Conservation (phyloP, 2,797 vertebrate genomes). For the Manis pentadactyla region DNA sequence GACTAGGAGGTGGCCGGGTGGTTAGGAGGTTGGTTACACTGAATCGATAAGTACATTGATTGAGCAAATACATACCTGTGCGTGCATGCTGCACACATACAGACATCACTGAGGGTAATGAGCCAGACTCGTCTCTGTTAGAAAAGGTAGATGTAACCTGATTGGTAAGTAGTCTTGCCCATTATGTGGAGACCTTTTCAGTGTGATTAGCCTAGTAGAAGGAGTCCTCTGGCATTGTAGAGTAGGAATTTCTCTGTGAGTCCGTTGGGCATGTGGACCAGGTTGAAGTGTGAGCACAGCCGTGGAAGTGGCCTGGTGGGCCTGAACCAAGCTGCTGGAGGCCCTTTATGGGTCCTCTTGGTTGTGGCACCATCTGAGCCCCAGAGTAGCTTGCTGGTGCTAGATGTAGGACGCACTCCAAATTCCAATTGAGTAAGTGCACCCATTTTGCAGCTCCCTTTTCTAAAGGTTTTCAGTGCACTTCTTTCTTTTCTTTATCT, state of each 20-base stretch:
- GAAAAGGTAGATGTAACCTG: background rate
- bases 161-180: background rate
- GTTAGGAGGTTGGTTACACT: background rate
- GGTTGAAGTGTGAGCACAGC: background rate
- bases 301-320: background rate
- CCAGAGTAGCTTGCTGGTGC: background rate
- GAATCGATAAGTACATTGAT: background rate
- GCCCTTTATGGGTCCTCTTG: background rate
- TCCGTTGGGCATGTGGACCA: background rate
- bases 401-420: background rate
- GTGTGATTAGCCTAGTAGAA: background rate
- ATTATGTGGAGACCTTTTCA: background rate
- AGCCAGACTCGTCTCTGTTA: background rate
- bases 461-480: background rate
- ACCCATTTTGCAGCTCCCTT: background rate
- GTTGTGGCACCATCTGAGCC: background rate
- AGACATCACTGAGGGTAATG: background rate
- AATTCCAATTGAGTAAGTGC: background rate
- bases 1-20: background rate
- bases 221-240: background rate
- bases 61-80: background rate
- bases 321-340: background rate
- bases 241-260: background rate
- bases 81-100: too few relatives aligned
- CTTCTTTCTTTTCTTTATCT: background rate